Evolutionary conservation across 2,113 vertebrate species (phyloP), one percentile per base, ranked within the genome.

Genomic region (Pontoporia blainvillei): DNA sequence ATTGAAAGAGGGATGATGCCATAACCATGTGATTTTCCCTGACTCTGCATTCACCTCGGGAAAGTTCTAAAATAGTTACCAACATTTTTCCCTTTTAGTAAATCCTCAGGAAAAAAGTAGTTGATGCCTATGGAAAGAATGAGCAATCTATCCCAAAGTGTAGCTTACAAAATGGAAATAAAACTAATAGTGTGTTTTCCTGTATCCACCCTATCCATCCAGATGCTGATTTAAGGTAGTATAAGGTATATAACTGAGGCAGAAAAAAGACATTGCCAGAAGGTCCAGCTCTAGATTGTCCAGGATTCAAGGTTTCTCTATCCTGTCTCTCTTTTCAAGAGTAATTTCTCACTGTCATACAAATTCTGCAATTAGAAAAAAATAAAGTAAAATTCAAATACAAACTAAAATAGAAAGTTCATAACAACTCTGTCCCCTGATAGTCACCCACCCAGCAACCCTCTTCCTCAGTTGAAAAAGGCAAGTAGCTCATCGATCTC

Each of bases 61-160:
- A 78, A 89, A 41, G 12, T 78, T 71, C 31, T 91, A 46, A 54
- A 71, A 91, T 81, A 96, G 29, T 84, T 67, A 36, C 29, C 73
- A 8, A 36, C 10, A 20, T 84, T 79, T 86, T 94, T 69, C 25
- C 9, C 23, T 89, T 87, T 96, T 86, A 67, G 69, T 76, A 83
- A 95, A 86, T 52, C 11, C 39, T 91, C 79, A 90, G 46, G 46
- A 72, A 92, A 62, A 92, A 94, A 93, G 52, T 81, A 66, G 27
- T 36, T 95, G 20, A 78, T 92, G 31, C 57, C 76, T 67, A 67
- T 44, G 14, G 23, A 86, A 76, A 67, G 10, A 88, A 66, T 66
- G 25, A 88, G 14, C 69, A 92, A 25, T 86, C 9, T 66, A 20
- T 67, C 41, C 27, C 73, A 64, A 85, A 67, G 20, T 66, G 1